These are phyloP conservation scores for Noctilio leporinus DNA, from an alignment of 2,113 vertebrate species.

Conservation along the genomic window DNA sequence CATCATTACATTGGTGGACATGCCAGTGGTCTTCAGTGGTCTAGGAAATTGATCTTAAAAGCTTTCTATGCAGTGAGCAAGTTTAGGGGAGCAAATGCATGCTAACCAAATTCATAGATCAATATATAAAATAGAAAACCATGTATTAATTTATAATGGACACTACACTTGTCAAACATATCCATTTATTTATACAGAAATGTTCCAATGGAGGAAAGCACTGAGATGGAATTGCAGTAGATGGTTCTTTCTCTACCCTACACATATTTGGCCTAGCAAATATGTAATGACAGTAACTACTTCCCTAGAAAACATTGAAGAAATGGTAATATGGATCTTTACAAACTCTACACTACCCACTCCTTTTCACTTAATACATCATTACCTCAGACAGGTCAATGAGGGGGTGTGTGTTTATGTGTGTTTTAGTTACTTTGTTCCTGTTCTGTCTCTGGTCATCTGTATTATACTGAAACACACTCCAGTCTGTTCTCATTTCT, in stretches of 20 bases:
- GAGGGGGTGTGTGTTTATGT: background rate
- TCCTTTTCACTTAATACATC: background rate
- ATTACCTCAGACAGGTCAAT: background rate
- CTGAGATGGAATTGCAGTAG: background rate
- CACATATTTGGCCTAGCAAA: background rate
- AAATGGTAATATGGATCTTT: background rate
- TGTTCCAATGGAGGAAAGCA: background rate
- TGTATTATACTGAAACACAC: background rate
- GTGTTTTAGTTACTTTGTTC: background rate
- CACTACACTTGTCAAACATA: background rate
- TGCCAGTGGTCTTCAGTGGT: background rate
- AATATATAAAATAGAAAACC: background rate
- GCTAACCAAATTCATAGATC: background rate
- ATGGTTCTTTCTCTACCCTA: background rate
- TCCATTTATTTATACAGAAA: background rate
- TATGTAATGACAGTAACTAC: background rate
- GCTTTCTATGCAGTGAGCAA: background rate
- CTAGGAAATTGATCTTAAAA: conserved; percentile 13
- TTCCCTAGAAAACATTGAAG: background rate
- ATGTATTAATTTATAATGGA: background rate
- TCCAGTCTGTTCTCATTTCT: background rate
- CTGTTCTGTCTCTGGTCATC: background rate
- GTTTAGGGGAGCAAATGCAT: background rate
- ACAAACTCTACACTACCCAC: background rate
- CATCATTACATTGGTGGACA: background rate